phyloP scores from a whole-genome alignment of 2,113 vertebrate species.

The Ictidomys tridecemlineatus region DNA sequence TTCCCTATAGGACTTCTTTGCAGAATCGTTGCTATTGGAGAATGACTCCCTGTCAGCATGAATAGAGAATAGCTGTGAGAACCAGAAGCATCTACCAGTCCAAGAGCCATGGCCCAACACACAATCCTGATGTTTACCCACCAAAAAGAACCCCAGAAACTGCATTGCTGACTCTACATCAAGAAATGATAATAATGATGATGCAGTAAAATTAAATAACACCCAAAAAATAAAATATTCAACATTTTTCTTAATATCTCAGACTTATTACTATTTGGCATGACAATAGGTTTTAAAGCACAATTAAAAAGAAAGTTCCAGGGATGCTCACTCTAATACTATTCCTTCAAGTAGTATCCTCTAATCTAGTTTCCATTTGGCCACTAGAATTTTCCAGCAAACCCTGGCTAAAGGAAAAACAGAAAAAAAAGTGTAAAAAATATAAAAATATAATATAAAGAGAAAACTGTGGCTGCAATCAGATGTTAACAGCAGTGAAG shows the following conservation, averaged over 20 bases:
- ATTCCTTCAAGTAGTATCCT: not conserved
- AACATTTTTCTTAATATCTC: conserved; percentile 13
- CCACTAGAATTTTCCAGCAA: conserved; percentile 43
- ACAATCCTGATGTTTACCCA: not conserved
- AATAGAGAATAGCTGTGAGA: not conserved
- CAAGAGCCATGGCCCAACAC: not conserved
- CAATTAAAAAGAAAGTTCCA: conserved; percentile 29
- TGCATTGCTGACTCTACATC: not conserved
- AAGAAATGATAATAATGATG: not conserved
- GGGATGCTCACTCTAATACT: not conserved
- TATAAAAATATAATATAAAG: conserved; percentile 79
- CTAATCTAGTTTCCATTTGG: not conserved
- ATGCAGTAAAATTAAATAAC: not conserved
- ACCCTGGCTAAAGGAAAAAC: conserved; percentile 26
- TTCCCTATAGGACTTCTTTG: conserved; percentile 44
- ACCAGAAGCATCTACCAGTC: not conserved
- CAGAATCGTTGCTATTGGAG: not conserved
- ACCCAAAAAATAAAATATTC: not conserved
- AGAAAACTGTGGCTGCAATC: conserved; percentile 64
- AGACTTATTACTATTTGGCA: not conserved
- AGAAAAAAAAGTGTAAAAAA: conserved; percentile 36
- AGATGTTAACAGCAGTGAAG: conserved; percentile 75
- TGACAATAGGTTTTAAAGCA: conserved; percentile 15
- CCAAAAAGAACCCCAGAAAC: not conserved
- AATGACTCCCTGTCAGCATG: not conserved